These are phyloP conservation scores for Furnarius figulus DNA, from an alignment of 2,113 vertebrate species.

Conservation along the genomic window DNA sequence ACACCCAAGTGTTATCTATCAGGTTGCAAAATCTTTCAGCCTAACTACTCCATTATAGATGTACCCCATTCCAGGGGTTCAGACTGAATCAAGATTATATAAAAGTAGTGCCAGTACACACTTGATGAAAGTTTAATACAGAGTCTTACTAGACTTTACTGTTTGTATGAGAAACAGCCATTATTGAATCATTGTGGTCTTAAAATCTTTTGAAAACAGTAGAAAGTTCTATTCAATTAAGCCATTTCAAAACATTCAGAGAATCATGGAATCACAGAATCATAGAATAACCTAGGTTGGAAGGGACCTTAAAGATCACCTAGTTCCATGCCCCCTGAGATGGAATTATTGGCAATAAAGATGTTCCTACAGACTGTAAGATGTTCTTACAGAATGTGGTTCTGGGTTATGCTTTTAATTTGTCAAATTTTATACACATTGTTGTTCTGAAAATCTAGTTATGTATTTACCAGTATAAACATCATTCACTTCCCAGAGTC, in stretches of 20 bases:
- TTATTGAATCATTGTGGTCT: neutral
- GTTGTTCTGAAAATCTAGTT: neutral
- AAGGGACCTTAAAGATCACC: neutral
- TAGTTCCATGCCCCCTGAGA: neutral
- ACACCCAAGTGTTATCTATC: neutral
- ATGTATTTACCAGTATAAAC: neutral
- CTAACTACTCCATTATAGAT: neutral
- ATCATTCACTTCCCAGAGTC: neutral
- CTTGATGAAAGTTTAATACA: neutral
- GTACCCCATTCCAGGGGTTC: neutral
- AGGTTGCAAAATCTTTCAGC: neutral
- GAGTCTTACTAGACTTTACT: neutral
- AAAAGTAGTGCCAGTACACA: neutral
- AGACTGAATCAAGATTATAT: neutral
- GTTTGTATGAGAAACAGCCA: neutral
- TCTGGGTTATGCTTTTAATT: neutral
- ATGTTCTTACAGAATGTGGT: neutral
- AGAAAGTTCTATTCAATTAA: neutral
- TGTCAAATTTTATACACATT: neutral
- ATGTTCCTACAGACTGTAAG: neutral
- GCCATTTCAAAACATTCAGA: neutral
- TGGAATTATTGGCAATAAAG: neutral
- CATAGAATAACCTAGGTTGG: neutral
- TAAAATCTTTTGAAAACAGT: neutral
- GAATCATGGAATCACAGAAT: neutral